A percentile compares a stretch with the other conserved stretches of the same genome.
phyloP scores from a whole-genome alignment of 2,797 vertebrate genomes.

The Chloroceryle amazona region DNA sequence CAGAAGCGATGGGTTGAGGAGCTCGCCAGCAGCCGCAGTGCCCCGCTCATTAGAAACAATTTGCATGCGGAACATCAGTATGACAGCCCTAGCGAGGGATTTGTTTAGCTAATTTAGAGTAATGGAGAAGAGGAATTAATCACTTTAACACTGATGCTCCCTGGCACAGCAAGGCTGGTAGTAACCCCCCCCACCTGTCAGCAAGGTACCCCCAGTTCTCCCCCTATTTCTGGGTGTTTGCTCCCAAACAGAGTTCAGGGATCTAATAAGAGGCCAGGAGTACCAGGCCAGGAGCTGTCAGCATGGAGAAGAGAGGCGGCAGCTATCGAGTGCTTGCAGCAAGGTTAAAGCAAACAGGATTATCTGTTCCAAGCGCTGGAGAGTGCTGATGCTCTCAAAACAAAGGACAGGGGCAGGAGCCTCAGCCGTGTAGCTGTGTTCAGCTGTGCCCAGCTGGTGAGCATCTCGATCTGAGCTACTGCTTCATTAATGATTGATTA shows the following conservation, averaged over 20 bases:
- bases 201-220: background rate
- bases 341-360: constrained; percentile 55
- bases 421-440: background rate
- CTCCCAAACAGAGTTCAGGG: background rate
- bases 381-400: constrained; percentile 6
- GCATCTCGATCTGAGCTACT: background rate
- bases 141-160: constrained; percentile 41
- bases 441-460: background rate
- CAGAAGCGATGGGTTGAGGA: constrained; percentile 41
- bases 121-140: constrained; percentile 80
- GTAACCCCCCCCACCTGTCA: background rate
- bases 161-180: background rate
- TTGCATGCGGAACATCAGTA: constrained; percentile 75
- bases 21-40: constrained; percentile 27
- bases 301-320: background rate
- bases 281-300: background rate
- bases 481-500: constrained; percentile 35
- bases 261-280: background rate
- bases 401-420: background rate
- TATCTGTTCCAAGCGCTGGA: background rate
- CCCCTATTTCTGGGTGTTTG: background rate
- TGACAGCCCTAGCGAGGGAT: constrained; percentile 78
- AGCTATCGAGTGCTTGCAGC: background rate
- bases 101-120: constrained; percentile 81
- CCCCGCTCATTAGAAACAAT: constrained; percentile 76